phyloP scores from a whole-genome alignment of 2,797 vertebrate species.

The Oreortyx pictus region DNA sequence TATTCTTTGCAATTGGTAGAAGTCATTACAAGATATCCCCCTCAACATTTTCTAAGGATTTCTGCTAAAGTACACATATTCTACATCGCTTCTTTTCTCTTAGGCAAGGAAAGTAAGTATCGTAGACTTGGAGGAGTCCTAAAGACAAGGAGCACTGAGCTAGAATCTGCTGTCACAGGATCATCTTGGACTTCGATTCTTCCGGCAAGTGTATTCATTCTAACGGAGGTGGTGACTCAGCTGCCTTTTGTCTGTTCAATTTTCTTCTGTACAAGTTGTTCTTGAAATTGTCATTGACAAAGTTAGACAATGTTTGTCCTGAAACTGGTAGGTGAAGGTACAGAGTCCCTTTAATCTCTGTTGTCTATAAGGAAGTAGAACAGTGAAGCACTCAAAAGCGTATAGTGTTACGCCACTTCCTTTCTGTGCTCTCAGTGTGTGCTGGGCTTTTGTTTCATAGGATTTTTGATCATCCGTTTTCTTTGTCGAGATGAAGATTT shows the following conservation, averaged over 20 bases:
- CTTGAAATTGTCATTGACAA: neutral
- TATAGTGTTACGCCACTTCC: neutral
- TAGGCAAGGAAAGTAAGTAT: conserved; percentile 62
- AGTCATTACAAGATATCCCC: neutral
- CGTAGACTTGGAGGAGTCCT: conserved; percentile 67
- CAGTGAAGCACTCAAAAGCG: neutral
- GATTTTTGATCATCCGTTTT: neutral
- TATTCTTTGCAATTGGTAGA: neutral
- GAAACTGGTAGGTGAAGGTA: neutral
- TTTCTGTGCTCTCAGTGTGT: neutral
- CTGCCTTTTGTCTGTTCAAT: neutral
- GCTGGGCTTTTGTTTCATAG: neutral
- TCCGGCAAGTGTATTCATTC: conserved; percentile 75
- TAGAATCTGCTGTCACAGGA: conserved; percentile 46
- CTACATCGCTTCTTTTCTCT: neutral
- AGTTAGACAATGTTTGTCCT: neutral
- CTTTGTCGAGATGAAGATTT: neutral
- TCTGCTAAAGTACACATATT: neutral
- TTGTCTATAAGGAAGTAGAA: neutral
- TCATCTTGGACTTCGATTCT: conserved; percentile 62
- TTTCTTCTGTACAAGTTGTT: neutral
- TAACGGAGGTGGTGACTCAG: neutral
- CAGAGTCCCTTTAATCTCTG: neutral
- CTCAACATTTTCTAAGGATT: neutral
- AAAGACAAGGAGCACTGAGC: conserved; percentile 58